These are phyloP conservation scores for Drosophila kohkoa DNA, from an alignment of 1,140 invertebrate species.

Conservation along the genomic window DNA sequence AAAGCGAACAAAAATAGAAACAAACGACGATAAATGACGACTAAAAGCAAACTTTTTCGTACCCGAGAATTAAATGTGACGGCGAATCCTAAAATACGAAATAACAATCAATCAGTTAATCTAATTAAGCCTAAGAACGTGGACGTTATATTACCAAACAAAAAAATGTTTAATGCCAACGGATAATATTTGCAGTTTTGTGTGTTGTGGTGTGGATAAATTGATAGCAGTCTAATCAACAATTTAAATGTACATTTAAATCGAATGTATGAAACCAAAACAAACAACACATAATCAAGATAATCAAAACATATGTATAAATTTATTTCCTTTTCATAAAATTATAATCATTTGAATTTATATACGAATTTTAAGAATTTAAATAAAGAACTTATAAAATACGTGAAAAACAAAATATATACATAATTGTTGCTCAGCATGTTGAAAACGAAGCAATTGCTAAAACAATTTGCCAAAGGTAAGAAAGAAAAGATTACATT, in stretches of 20 bases:
- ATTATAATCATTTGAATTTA: background rate
- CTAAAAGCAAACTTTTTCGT: conserved; percentile 46
- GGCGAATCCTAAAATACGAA: conserved; percentile 34
- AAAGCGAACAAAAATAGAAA: conserved; percentile 76
- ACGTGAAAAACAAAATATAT: conserved; percentile 4
- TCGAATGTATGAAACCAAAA: background rate
- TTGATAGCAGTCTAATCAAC: conserved; percentile 15
- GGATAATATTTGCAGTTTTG: conserved; percentile 12
- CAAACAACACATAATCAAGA: background rate
- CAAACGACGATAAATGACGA: conserved; percentile 69
- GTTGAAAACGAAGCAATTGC: conserved; percentile 75
- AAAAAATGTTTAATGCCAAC: conserved; percentile 38
- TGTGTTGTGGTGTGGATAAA: conserved; percentile 16
- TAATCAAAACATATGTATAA: conserved; percentile 1
- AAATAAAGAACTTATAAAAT: conserved; percentile 30
- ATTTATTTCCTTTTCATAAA: conserved; percentile 3
- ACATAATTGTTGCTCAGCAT: conserved; percentile 44
- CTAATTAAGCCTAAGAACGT: conserved; percentile 46
- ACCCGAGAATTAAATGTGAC: conserved; percentile 25
- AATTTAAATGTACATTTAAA: conserved; percentile 7
- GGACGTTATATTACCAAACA: conserved; percentile 32
- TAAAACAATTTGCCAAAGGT: conserved; percentile 75
- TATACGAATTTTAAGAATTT: conserved; percentile 4
- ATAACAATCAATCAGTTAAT: conserved; percentile 72
- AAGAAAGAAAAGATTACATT: conserved; percentile 31